Percentiles rank a stretch among this genome's conserved stretches.
Evolutionary conservation across 2,113 vertebrate species (phyloP).

Genomic region (Myotis lucifugus): DNA sequence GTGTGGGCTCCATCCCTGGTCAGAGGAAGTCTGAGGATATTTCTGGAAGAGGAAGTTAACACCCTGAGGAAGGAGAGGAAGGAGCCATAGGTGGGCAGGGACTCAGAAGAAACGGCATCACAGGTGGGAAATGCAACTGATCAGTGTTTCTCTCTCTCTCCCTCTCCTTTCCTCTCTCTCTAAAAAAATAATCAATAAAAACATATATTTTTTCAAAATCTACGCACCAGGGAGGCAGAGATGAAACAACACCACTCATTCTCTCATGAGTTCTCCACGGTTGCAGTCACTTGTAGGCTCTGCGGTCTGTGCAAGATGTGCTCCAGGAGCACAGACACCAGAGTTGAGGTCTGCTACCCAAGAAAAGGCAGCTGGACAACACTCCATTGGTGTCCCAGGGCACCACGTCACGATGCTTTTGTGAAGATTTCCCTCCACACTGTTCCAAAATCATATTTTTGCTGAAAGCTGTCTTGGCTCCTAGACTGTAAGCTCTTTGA

Average conservation of each 20-base stretch:
- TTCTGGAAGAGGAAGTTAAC: background rate
- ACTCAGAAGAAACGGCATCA: background rate
- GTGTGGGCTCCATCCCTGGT: too few species aligned
- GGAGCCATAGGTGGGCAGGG: fast-evolving
- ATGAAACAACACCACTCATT: fast-evolving
- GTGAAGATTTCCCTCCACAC: background rate
- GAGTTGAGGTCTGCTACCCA: background rate
- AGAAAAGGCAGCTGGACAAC: background rate
- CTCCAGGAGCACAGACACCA: background rate
- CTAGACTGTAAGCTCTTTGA: background rate
- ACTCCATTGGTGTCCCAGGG: background rate
- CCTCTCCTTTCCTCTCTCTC: too few species aligned
- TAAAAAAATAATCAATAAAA: too few species aligned
- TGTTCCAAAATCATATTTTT: conserved; percentile 14
- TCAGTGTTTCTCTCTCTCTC: too few species aligned
- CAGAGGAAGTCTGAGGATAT: background rate
- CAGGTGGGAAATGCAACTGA: background rate
- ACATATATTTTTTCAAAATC: too few species aligned
- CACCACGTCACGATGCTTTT: background rate
- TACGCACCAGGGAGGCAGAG: background rate
- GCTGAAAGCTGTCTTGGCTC: background rate
- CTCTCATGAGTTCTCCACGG: background rate
- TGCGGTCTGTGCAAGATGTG: background rate
- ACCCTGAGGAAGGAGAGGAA: background rate
- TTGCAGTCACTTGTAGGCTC: background rate